Conservation (phyloP, 2,113 vertebrate species). For the Neofelis nebulosa region DNA sequence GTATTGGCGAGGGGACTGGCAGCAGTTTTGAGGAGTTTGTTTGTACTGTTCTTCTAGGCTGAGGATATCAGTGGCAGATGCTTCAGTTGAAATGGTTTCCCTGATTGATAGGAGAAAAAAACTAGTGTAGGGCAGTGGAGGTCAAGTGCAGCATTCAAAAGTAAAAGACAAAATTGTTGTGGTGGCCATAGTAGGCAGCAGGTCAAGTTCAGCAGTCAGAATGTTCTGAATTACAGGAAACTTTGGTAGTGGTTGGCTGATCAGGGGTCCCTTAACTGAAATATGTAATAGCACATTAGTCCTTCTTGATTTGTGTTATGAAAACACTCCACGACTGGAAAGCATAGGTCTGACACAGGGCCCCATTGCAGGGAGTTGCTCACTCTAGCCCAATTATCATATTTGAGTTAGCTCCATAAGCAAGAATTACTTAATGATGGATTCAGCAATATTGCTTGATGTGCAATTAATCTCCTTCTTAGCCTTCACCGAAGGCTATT, state of each 20-base stretch:
- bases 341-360: neutral
- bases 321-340: neutral
- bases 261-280: neutral
- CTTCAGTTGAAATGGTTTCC: neutral
- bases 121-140: neutral
- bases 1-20: neutral
- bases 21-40: neutral
- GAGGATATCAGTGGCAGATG: no score
- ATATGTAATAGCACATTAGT: accelerated
- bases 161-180: neutral
- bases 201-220: neutral
- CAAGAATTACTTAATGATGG: neutral
- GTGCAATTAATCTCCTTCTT: neutral
- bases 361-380: neutral
- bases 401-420: neutral
- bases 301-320: neutral
- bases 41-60: neutral
- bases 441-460: neutral
- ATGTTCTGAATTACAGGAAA: neutral
- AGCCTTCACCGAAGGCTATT: neutral
- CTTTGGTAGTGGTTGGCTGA: neutral
- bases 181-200: neutral
- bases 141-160: neutral
- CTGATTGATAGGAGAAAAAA: neutral
- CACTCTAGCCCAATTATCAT: neutral